A percentile compares a stretch with the other conserved stretches of the same genome.
phyloP scores from a whole-genome alignment of 2,113 vertebrate genomes.

The Sylvietta virens region DNA sequence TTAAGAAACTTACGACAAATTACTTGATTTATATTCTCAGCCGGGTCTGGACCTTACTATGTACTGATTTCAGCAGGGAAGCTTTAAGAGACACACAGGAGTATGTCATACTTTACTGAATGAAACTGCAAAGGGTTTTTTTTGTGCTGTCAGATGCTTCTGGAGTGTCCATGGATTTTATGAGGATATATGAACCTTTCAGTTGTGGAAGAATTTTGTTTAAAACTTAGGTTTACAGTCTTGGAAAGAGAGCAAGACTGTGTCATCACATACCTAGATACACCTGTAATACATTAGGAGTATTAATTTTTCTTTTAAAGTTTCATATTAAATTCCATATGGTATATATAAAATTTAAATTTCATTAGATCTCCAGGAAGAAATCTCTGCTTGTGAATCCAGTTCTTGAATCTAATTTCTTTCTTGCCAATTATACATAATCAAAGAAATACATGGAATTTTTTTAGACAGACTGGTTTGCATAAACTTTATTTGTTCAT shows the following conservation, averaged over 20 bases:
- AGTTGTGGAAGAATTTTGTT: not conserved
- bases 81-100: not conserved
- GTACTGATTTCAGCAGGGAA: not conserved
- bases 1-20: slow-evolving; percentile 20
- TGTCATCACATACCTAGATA: not conserved
- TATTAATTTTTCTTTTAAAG: not conserved
- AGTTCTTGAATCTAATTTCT: not conserved
- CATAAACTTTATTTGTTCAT: not conserved
- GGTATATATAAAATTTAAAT: not conserved
- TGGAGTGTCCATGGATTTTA: not conserved
- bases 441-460: not conserved
- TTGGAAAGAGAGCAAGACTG: not conserved
- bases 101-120: not conserved
- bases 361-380: not conserved
- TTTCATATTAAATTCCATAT: not conserved
- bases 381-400: slow-evolving; percentile 1
- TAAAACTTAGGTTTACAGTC: not conserved
- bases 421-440: not conserved
- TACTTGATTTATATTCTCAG: not conserved
- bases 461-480: not conserved
- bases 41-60: not conserved
- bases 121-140: not conserved
- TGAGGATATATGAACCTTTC: not conserved
- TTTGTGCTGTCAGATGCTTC: not conserved
- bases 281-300: not conserved